phyloP scores from a whole-genome alignment of 2,888 invertebrate species.

The Loripinus fragilis region DNA sequence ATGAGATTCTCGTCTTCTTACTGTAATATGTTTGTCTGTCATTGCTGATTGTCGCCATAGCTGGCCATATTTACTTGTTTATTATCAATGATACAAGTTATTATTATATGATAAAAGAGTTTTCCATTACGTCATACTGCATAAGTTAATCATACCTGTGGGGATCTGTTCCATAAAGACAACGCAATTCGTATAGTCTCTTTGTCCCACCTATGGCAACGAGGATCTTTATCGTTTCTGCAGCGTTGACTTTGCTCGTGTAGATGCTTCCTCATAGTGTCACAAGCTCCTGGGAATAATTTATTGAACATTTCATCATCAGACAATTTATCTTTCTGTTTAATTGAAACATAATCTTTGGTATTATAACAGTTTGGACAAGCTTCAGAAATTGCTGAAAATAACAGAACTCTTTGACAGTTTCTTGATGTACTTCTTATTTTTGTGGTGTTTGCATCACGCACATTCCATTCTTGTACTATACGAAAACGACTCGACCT shows the following conservation, averaged over 20 bases:
- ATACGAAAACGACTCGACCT: background rate
- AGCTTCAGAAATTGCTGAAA: background rate
- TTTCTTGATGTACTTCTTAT: background rate
- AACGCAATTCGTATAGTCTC: background rate
- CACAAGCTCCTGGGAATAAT: background rate
- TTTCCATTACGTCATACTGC: too few species aligned
- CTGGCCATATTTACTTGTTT: too few species aligned
- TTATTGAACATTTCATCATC: background rate
- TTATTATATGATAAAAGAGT: too few species aligned
- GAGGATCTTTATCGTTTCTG: background rate
- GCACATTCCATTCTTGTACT: background rate
- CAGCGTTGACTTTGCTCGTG: background rate
- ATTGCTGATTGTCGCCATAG: too few species aligned
- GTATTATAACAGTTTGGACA: background rate
- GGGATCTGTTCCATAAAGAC: background rate
- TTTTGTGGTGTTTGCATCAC: background rate
- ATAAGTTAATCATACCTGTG: conserved; percentile 7
- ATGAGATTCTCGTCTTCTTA: too few species aligned
- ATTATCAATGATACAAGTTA: too few species aligned
- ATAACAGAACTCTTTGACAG: background rate
- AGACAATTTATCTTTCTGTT: background rate
- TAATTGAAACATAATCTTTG: background rate
- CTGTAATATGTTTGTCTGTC: too few species aligned
- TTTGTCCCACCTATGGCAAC: background rate
- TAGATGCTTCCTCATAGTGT: background rate